Conservation (phyloP, 1,140 invertebrate genomes). For the Phthorimaea operculella region DNA sequence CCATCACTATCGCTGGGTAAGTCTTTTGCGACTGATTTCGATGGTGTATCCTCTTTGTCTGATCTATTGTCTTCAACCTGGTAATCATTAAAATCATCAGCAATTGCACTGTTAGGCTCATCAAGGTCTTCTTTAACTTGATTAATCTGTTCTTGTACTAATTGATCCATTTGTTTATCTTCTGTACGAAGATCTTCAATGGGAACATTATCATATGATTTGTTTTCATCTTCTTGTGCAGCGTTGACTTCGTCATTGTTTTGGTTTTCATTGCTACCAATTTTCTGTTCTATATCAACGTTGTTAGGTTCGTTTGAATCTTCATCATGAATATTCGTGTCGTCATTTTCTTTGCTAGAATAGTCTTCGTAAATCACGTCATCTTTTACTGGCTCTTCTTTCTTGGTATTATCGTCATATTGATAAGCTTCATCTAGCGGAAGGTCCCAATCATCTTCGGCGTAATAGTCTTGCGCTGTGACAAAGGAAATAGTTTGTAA, state of each 20-base stretch:
- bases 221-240: background rate
- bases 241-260: background rate
- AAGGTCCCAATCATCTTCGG: too few species aligned
- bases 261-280: background rate
- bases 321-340: background rate
- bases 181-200: background rate
- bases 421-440: too few species aligned
- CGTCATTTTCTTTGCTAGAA: background rate
- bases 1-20: too few species aligned
- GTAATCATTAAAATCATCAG: slow-evolving; percentile 32
- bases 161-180: background rate
- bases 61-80: slow-evolving; percentile 51
- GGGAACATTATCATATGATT: background rate
- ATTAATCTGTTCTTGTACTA: too few species aligned
- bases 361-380: background rate
- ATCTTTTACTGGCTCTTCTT: background rate
- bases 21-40: background rate
- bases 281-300: background rate
- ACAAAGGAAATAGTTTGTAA: background rate
- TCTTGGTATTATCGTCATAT: background rate
- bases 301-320: background rate
- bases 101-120: background rate
- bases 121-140: background rate
- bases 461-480: background rate
- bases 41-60: background rate